Conservation (phyloP, 2,113 vertebrate species). For the Proterorhinus semilunaris region DNA sequence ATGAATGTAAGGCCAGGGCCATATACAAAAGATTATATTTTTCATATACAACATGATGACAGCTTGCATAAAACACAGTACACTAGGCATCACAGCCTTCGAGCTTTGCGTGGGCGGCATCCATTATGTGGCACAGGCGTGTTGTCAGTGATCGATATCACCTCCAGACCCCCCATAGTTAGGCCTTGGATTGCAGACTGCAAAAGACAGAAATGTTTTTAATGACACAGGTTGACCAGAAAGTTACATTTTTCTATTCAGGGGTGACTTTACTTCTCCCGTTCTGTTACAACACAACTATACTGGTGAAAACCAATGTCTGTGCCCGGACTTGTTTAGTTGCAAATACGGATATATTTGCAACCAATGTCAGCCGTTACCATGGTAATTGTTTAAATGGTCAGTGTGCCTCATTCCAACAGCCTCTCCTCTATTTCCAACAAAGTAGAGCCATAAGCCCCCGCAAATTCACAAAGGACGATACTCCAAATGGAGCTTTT, state of each 20-base stretch:
- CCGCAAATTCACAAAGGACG: too few relatives aligned
- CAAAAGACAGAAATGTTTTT: conserved; percentile 33
- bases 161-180: conserved; percentile 88
- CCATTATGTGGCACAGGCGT: conserved; percentile 95
- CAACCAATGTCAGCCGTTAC: too few relatives aligned
- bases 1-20: conserved; percentile 12
- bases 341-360: too few relatives aligned
- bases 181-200: conserved; percentile 93
- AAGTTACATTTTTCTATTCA: background rate
- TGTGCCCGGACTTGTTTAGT: too few relatives aligned
- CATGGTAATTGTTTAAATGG: too few relatives aligned
- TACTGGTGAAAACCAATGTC: too few relatives aligned
- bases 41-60: conserved; percentile 10
- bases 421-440: too few relatives aligned
- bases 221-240: background rate
- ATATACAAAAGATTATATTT: conserved; percentile 57
- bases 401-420: too few relatives aligned
- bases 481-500: too few relatives aligned
- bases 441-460: too few relatives aligned
- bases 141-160: conserved; percentile 96
- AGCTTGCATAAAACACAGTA: background rate
- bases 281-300: too few relatives aligned
- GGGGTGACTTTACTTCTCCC: background rate
- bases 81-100: conserved; percentile 75
- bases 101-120: conserved; percentile 90